Conservation (phyloP, 92 coral and sea anemone species). For the Palythoa caribaeorum region DNA sequence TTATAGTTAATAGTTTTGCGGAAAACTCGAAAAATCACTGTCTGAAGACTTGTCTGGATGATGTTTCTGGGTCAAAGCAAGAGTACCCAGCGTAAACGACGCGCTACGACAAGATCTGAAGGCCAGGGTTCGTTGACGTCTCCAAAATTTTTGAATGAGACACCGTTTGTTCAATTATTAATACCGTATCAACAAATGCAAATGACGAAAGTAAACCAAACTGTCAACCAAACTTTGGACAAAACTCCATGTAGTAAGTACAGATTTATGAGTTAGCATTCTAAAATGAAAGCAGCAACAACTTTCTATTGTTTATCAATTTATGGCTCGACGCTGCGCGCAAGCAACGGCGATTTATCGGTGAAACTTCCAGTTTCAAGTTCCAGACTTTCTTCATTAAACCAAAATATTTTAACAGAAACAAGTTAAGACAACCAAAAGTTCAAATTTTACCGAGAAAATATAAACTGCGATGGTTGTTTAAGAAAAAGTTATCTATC, state of each 20-base stretch:
- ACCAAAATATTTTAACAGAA: not conserved
- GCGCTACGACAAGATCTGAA: too few relatives aligned
- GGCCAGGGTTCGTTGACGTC: not conserved
- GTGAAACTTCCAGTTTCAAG: too few relatives aligned
- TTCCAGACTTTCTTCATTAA: not conserved
- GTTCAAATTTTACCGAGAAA: not conserved
- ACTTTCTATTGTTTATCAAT: not conserved
- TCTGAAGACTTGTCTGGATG: too few relatives aligned
- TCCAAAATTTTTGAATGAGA: not conserved
- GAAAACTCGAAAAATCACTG: too few relatives aligned
- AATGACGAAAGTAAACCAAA: not conserved
- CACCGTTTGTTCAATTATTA: conserved; percentile 3
- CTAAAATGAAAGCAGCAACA: not conserved
- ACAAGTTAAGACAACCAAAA: too few relatives aligned
- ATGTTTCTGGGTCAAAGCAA: too few relatives aligned
- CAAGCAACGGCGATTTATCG: not conserved
- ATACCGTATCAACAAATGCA: not conserved
- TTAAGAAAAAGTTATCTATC: not conserved
- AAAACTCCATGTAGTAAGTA: not conserved
- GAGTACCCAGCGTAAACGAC: too few relatives aligned
- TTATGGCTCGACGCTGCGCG: not conserved
- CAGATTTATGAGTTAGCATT: not conserved
- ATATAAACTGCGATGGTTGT: not conserved
- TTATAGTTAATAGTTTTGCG: too few relatives aligned
- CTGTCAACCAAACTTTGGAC: conserved; percentile 31